Percentiles rank a stretch among this genome's conserved stretches.
phyloP scores from a whole-genome alignment of 2,888 invertebrate genomes.

The Drosophila neotestacea region DNA sequence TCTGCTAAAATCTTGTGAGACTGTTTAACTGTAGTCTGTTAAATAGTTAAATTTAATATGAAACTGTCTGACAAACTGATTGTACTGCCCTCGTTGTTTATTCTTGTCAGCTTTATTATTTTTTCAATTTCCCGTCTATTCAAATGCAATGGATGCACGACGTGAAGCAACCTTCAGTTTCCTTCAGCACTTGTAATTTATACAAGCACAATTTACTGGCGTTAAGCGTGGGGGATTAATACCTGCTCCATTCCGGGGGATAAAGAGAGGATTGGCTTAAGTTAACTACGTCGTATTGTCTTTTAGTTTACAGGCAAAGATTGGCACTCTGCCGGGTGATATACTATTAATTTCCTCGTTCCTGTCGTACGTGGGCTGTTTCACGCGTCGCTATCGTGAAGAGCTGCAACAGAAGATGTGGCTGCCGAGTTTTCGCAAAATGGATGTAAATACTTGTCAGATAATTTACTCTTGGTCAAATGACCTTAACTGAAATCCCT shows the following conservation, averaged over 20 bases:
- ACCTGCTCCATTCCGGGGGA: constrained; percentile 3
- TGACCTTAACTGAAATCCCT: constrained; percentile 10
- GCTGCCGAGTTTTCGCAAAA: constrained; percentile 91
- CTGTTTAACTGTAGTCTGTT: background rate
- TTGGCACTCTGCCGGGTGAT: constrained; percentile 95
- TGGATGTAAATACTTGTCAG: constrained; percentile 86
- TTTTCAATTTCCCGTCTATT: constrained; percentile 78
- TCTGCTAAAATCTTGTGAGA: background rate
- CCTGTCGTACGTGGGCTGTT: constrained; percentile 97
- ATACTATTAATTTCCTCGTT: constrained; percentile 95
- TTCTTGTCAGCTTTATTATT: constrained; percentile 59
- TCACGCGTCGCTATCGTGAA: constrained; percentile 93
- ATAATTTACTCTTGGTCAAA: background rate
- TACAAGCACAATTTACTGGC: constrained; percentile 66
- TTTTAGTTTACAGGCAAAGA: constrained; percentile 89
- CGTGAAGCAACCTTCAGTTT: constrained; percentile 51
- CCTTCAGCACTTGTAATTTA: constrained; percentile 68
- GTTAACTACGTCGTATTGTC: constrained; percentile 11
- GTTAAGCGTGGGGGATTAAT: constrained; percentile 50
- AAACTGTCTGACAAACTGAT: background rate
- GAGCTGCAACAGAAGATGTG: constrained; percentile 93
- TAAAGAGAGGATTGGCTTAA: constrained; percentile 5
- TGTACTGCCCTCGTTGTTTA: constrained; percentile 25
- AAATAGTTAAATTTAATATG: background rate
- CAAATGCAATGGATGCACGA: constrained; percentile 61